Evolutionary conservation across 2,797 vertebrate genomes (phyloP).

Genomic region (Acrocephalus scirpaceus): DNA sequence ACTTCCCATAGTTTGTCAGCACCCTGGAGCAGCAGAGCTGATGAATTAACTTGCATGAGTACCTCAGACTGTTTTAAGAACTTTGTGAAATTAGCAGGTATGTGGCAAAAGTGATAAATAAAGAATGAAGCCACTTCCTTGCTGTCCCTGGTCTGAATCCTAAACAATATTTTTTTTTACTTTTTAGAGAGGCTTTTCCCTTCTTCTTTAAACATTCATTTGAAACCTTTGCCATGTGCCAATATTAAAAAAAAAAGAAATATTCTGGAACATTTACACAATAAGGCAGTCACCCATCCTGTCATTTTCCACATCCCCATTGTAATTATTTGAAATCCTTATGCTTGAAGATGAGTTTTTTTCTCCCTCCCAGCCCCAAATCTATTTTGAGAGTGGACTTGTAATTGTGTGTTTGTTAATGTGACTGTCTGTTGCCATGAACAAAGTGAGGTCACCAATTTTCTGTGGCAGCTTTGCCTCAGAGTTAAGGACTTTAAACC

Average conservation of each 20-base stretch:
- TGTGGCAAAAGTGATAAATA: neutral
- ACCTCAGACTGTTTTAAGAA: neutral
- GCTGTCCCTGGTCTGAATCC: neutral
- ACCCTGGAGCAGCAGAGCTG: neutral
- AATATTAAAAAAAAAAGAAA: neutral
- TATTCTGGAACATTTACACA: slow-evolving; percentile 4
- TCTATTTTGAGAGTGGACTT: slow-evolving; percentile 50
- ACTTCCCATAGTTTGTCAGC: neutral
- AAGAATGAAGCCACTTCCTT: neutral
- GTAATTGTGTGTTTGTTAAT: slow-evolving; percentile 63
- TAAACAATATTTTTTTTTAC: neutral
- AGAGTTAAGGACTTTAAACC: neutral
- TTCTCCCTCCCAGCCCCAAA: slow-evolving; percentile 6
- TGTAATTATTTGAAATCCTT: slow-evolving; percentile 55
- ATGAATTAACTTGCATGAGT: neutral
- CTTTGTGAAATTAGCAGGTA: neutral
- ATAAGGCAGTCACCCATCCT: neutral
- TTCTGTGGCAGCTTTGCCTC: slow-evolving; percentile 8
- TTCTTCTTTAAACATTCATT: neutral
- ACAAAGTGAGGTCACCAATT: slow-evolving; percentile 56
- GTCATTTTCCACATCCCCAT: slow-evolving; percentile 25
- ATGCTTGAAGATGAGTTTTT: neutral
- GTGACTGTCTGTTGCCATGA: slow-evolving; percentile 63
- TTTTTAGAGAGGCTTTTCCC: neutral
- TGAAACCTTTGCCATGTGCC: neutral